Conservation (phyloP, 2,113 vertebrate species). For the Cisticola juncidis region DNA sequence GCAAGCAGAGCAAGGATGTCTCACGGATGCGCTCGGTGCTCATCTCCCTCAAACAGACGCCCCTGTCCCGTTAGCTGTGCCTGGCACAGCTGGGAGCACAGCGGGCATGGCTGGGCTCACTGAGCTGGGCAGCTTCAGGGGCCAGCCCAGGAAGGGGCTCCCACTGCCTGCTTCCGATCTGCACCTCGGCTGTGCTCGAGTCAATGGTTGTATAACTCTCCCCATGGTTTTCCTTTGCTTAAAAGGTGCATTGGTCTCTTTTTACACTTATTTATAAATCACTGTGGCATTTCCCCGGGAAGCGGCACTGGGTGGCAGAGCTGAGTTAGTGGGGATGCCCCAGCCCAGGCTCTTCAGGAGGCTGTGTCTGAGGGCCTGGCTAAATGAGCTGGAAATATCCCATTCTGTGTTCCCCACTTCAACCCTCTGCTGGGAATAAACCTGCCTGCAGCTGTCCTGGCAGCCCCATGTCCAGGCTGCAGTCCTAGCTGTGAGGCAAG, state of each 20-base stretch:
- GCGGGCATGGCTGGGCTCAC: background rate
- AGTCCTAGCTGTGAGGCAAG: background rate
- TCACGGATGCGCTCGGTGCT: slow-evolving; percentile 97
- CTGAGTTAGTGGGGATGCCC: background rate
- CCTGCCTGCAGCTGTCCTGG: background rate
- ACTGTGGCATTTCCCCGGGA: slow-evolving; percentile 73
- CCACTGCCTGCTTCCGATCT: slow-evolving; percentile 7
- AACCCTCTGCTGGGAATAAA: background rate
- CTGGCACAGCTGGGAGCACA: background rate
- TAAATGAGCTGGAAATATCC: background rate
- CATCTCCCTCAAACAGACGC: slow-evolving; percentile 96
- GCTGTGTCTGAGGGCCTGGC: background rate
- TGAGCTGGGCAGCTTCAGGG: background rate
- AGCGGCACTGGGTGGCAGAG: slow-evolving; percentile 37
- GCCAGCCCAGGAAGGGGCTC: background rate
- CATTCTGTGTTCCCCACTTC: background rate
- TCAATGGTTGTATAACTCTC: slow-evolving; percentile 60
- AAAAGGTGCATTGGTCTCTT: slow-evolving; percentile 80
- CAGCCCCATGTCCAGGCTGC: background rate
- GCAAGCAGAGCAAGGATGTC: slow-evolving; percentile 98
- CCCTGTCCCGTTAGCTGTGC: slow-evolving; percentile 86
- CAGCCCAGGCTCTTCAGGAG: background rate
- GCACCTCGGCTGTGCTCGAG: slow-evolving; percentile 30
- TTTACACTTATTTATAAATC: slow-evolving; percentile 80
- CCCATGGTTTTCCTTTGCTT: slow-evolving; percentile 78